A percentile compares a stretch with the other conserved stretches of the same genome.
These are phyloP conservation scores for Agrochola macilenta DNA, from an alignment of 2,888 invertebrate species.

Conservation along the genomic window DNA sequence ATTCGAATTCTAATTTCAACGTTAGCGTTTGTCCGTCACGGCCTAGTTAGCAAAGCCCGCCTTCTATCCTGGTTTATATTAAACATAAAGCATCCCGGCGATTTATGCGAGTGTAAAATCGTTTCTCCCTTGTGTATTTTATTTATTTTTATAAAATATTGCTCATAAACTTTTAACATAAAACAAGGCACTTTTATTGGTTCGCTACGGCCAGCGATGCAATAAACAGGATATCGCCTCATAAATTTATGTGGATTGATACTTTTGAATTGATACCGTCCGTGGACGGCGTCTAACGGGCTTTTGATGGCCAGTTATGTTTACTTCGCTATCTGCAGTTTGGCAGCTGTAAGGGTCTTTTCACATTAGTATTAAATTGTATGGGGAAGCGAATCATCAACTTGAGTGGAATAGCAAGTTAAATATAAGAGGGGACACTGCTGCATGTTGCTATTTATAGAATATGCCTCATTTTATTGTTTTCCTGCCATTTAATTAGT, in stretches of 20 bases:
- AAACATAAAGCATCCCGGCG: slow-evolving; percentile 69
- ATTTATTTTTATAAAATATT: slow-evolving; percentile 85
- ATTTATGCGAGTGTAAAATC: slow-evolving; percentile 76
- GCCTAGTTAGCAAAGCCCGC: slow-evolving; percentile 36
- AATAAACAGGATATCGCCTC: slow-evolving; percentile 83
- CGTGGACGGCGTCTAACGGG: slow-evolving; percentile 60
- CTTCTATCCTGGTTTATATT: slow-evolving; percentile 48
- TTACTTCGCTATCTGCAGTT: slow-evolving; percentile 43
- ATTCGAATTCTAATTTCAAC: background rate
- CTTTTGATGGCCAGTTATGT: slow-evolving; percentile 63
- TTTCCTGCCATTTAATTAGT: background rate
- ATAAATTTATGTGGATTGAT: slow-evolving; percentile 84
- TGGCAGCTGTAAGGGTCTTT: slow-evolving; percentile 16
- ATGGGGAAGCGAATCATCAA: slow-evolving; percentile 5
- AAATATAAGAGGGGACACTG: background rate
- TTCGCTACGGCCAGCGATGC: slow-evolving; percentile 76
- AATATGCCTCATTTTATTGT: background rate
- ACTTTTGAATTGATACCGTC: slow-evolving; percentile 75
- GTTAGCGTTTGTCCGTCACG: slow-evolving; percentile 21
- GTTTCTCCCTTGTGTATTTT: slow-evolving; percentile 77
- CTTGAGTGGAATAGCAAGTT: slow-evolving; percentile 17
- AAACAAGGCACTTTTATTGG: slow-evolving; percentile 85
- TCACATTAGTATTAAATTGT: slow-evolving; percentile 21
- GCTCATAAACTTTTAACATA: slow-evolving; percentile 85
- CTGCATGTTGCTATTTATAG: slow-evolving; percentile 8